phyloP scores from a whole-genome alignment of 2,888 invertebrate genomes.

The Diarsia rubi region DNA sequence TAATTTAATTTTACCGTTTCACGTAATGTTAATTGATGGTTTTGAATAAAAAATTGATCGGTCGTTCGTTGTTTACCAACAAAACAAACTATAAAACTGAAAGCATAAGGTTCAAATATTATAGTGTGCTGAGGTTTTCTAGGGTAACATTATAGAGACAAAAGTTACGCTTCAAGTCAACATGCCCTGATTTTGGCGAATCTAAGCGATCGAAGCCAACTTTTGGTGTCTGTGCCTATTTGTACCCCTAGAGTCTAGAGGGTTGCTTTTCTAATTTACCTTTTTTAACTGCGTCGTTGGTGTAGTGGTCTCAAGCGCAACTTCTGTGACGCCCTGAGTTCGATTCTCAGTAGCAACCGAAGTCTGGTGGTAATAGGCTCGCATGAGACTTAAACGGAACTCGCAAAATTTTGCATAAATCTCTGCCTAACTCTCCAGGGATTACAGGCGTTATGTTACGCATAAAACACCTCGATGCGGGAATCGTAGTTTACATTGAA shows the following conservation, averaged over 20 bases:
- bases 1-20: no score
- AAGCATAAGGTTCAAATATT: background rate
- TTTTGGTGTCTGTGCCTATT: background rate
- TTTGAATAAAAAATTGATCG: no score
- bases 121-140: background rate
- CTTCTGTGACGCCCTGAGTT: no score
- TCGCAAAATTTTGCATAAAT: no score
- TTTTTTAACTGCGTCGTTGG: no score
- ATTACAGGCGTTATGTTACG: no score
- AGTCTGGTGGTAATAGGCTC: no score
- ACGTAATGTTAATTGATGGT: background rate
- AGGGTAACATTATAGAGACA: background rate
- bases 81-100: background rate
- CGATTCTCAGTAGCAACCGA: no score
- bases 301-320: no score
- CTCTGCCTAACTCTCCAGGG: no score
- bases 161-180: background rate
- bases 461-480: background rate
- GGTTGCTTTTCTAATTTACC: no score
- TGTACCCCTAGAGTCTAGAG: background rate
- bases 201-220: background rate
- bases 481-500: background rate
- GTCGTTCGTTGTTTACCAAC: background rate
- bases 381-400: no score
- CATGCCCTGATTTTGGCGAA: background rate